A percentile compares a stretch with the other conserved stretches of the same genome.
Conservation (phyloP, 1,140 invertebrate genomes). For the Hyles euphorbiae region DNA sequence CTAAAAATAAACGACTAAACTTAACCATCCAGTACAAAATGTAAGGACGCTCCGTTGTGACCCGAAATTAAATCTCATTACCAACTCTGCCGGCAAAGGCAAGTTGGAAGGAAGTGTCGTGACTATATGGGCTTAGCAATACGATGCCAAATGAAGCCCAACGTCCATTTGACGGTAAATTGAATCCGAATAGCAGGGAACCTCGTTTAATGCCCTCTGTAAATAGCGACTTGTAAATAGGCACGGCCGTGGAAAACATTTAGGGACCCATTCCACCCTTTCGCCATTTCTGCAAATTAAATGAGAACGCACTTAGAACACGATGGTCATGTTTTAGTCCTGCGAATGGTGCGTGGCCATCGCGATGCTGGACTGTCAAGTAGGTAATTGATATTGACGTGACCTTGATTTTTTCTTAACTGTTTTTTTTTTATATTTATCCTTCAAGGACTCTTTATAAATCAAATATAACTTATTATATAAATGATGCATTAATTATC, state of each 20-base stretch:
- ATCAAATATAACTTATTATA: too few relatives aligned
- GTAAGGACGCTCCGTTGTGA: too few relatives aligned
- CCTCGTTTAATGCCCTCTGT: slow-evolving; percentile 53
- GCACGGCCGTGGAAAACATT: slow-evolving; percentile 60
- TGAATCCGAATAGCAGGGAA: slow-evolving; percentile 61
- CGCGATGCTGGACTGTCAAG: too few relatives aligned
- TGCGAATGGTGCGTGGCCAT: background rate
- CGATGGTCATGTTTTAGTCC: slow-evolving; percentile 8
- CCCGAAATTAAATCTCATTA: too few relatives aligned
- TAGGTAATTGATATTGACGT: too few relatives aligned
- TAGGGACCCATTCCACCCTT: slow-evolving; percentile 58
- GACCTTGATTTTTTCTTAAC: too few relatives aligned
- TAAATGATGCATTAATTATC: too few relatives aligned
- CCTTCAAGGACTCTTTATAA: too few relatives aligned
- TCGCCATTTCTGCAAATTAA: slow-evolving; percentile 65
- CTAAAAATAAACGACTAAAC: too few relatives aligned
- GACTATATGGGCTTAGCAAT: slow-evolving; percentile 25
- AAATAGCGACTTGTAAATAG: slow-evolving; percentile 65
- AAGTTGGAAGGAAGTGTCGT: slow-evolving; percentile 2
- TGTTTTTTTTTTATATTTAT: too few relatives aligned
- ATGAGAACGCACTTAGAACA: slow-evolving; percentile 42
- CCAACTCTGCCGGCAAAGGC: background rate
- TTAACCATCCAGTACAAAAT: too few relatives aligned
- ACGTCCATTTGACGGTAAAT: slow-evolving; percentile 66
- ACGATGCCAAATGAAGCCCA: slow-evolving; percentile 52